phyloP scores from a whole-genome alignment of 1,140 invertebrate genomes.

The Panagrolaimus sp. region DNA sequence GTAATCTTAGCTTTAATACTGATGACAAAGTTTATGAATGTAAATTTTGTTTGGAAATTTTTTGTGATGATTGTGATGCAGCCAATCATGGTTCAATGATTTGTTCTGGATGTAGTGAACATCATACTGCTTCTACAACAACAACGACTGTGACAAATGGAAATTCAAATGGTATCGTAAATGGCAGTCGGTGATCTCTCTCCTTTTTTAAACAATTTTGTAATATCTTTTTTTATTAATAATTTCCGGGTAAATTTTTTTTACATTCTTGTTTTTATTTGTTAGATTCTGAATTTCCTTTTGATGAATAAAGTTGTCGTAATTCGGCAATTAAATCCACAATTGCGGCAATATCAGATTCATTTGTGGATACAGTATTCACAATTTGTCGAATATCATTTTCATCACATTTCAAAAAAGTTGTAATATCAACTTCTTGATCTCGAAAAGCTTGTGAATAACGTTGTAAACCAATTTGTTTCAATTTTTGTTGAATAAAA shows the following conservation, averaged over 20 bases:
- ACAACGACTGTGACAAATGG: background rate
- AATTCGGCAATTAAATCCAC: background rate
- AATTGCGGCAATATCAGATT: background rate
- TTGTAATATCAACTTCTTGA: background rate
- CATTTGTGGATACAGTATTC: background rate
- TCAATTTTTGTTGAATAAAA: slow-evolving; percentile 10
- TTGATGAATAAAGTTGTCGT: background rate
- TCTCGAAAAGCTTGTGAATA: background rate
- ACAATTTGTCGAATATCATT: slow-evolving; percentile 12
- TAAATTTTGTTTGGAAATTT: background rate
- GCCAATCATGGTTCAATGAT: slow-evolving; percentile 12
- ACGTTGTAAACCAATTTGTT: background rate
- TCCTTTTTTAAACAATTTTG: too few species aligned
- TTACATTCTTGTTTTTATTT: background rate
- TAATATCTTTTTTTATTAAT: background rate
- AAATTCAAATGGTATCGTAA: background rate
- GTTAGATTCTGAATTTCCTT: too few species aligned
- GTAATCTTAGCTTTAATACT: background rate
- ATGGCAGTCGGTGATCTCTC: too few species aligned
- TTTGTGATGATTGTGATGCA: slow-evolving; percentile 7
- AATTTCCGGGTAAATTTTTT: background rate
- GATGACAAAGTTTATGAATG: background rate
- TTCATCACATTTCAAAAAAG: slow-evolving; percentile 4
- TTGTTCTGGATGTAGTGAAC: background rate
- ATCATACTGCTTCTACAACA: too few species aligned